phyloP scores from a whole-genome alignment of 2,888 invertebrate species.

The Scaptomyza caliginosa region DNA sequence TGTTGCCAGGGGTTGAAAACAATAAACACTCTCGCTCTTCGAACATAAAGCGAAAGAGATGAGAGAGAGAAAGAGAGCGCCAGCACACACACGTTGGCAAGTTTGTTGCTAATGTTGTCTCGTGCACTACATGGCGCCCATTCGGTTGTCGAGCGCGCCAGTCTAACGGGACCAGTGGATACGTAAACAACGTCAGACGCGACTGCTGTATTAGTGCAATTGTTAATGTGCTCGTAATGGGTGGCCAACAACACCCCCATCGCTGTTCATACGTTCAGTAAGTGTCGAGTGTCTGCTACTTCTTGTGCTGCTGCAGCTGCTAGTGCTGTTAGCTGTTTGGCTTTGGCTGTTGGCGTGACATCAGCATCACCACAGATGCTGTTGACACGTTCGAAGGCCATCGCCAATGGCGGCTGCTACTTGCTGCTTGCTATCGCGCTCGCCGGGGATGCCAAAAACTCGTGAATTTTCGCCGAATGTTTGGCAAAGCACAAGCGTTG shows the following conservation, averaged over 20 bases:
- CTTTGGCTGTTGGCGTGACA: constrained; percentile 52
- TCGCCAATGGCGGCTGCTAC: constrained; percentile 52
- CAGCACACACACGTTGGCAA: constrained; percentile 20
- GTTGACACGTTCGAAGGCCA: constrained; percentile 77
- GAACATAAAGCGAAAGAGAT: not conserved
- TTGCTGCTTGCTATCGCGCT: not conserved
- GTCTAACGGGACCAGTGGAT: constrained; percentile 78
- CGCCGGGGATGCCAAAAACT: constrained; percentile 37
- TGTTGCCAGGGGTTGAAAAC: constrained; percentile 20
- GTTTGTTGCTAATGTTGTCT: constrained; percentile 34
- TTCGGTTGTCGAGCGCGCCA: constrained; percentile 40
- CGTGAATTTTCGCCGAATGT: constrained; percentile 48
- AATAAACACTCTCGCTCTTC: not conserved
- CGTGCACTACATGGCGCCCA: constrained; percentile 15
- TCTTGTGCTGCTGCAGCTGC: constrained; percentile 1
- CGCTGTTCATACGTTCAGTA: constrained; percentile 24
- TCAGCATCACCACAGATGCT: constrained; percentile 70
- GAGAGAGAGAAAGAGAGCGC: not conserved
- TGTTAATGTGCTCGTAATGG: constrained; percentile 33
- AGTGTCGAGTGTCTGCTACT: constrained; percentile 31
- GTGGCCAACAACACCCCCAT: constrained; percentile 12
- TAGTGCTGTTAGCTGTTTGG: constrained; percentile 12
- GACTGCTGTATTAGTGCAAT: constrained; percentile 9
- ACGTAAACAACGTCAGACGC: constrained; percentile 68
- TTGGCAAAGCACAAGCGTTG: constrained; percentile 58